phyloP scores from a whole-genome alignment of 2,888 invertebrate species.

The Melinopterus prodromus region DNA sequence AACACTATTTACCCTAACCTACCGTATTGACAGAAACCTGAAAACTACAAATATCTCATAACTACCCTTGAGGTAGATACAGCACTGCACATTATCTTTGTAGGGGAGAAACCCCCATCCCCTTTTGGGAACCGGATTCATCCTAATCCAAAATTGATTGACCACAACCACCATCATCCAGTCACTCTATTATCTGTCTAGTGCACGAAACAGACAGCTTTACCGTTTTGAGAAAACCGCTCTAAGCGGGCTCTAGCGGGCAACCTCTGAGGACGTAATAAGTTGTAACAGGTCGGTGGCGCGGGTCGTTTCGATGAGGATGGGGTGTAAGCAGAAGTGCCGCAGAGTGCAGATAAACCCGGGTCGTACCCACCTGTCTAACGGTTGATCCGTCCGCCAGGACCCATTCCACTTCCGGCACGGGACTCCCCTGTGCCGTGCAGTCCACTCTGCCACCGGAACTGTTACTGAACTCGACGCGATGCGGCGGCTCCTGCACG shows the following conservation, averaged over 20 bases:
- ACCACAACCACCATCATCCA: not conserved
- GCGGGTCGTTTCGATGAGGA: not conserved
- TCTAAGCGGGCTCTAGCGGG: not conserved
- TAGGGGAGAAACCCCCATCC: not conserved
- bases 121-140: not conserved
- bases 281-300: not conserved
- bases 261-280: not conserved
- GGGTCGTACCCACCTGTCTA: conserved; percentile 59
- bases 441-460: conserved; percentile 77
- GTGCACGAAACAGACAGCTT: not conserved
- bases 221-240: not conserved
- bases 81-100: not conserved
- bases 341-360: not conserved
- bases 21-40: too few relatives aligned
- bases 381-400: conserved; percentile 75
- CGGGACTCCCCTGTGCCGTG: conserved; percentile 72
- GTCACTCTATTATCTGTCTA: not conserved
- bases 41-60: not conserved
- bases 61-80: not conserved
- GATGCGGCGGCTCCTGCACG: conserved; percentile 75
- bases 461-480: conserved; percentile 80
- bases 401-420: conserved; percentile 82
- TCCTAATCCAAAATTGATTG: not conserved
- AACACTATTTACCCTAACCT: too few relatives aligned
- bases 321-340: not conserved